Evolutionary conservation across 2,888 invertebrate genomes (phyloP).

Genomic region (Tupiocoris notatus): DNA sequence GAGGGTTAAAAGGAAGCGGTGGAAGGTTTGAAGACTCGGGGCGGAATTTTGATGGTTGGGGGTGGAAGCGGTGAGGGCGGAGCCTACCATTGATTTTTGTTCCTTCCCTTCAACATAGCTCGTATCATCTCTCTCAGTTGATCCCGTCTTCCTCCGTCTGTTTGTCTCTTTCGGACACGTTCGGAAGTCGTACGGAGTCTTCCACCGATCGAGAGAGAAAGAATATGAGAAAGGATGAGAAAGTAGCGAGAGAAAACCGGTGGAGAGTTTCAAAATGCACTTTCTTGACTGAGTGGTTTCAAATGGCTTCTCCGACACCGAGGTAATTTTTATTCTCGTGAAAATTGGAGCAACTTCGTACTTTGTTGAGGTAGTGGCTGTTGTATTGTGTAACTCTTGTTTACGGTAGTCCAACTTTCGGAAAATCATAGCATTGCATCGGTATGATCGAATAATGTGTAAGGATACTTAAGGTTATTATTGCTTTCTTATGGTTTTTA

Average conservation of each 20-base stretch:
- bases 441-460: too few species aligned
- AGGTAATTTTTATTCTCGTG: background rate
- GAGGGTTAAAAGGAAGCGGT: slow-evolving; percentile 9
- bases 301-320: background rate
- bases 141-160: background rate
- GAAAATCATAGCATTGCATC: too few species aligned
- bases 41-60: slow-evolving; percentile 21
- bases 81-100: slow-evolving; percentile 45
- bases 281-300: background rate
- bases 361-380: background rate
- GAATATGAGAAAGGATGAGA: background rate
- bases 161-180: background rate
- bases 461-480: too few species aligned
- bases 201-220: background rate
- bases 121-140: background rate
- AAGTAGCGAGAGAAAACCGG: background rate
- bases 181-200: too few species aligned
- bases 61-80: slow-evolving; percentile 40
- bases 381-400: too few species aligned
- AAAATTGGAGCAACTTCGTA: background rate
- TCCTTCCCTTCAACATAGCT: background rate
- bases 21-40: background rate
- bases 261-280: background rate
- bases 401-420: too few species aligned
- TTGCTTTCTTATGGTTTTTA: too few species aligned